These are phyloP conservation scores for Pantherophis alleghaniensis DNA, from an alignment of 2,797 vertebrate species.

Conservation along the genomic window DNA sequence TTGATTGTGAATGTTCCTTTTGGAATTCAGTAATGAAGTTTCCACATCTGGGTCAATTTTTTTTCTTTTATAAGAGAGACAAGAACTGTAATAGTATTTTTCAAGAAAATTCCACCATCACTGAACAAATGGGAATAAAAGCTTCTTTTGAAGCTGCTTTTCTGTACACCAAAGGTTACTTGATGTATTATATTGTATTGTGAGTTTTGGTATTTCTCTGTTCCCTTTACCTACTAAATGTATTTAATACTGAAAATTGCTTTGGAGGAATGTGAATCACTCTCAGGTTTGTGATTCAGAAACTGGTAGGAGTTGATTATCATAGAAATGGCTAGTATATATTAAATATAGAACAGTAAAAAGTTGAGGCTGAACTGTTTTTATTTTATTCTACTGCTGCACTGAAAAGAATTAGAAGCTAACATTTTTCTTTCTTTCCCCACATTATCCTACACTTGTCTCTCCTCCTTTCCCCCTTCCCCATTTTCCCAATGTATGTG, in stretches of 20 bases:
- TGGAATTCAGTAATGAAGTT: neutral
- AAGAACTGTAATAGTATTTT: neutral
- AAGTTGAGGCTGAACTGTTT: neutral
- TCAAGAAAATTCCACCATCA: neutral
- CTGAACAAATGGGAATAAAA: neutral
- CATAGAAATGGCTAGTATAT: neutral
- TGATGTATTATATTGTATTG: neutral
- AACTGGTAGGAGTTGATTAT: conserved; percentile 3
- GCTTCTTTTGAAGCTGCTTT: neutral
- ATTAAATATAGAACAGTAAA: neutral
- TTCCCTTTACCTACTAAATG: neutral
- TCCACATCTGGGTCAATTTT: neutral
- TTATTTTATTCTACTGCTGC: neutral
- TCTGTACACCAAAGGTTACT: neutral
- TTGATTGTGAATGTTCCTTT: neutral
- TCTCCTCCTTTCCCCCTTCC: too few species aligned
- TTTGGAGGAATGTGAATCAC: conserved; percentile 1
- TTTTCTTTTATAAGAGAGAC: neutral
- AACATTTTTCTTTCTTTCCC: neutral
- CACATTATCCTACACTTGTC: too few species aligned
- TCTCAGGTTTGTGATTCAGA: conserved; percentile 8
- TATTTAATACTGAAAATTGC: neutral
- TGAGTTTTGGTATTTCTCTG: neutral
- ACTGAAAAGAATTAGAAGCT: neutral
- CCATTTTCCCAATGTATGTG: too few species aligned